phyloP scores from a whole-genome alignment of 1,140 invertebrate genomes.

The Ceratina japonica region DNA sequence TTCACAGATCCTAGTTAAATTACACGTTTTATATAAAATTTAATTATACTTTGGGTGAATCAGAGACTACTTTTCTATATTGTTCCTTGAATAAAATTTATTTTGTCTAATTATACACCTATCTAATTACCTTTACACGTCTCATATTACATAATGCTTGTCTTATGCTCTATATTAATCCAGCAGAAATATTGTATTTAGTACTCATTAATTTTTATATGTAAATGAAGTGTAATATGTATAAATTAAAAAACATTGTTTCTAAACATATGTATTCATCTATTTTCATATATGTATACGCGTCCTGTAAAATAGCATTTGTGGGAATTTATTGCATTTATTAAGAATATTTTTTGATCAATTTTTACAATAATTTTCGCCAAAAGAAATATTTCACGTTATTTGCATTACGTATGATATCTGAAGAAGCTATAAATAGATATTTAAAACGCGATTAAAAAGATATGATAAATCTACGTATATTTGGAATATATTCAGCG shows the following conservation, averaged over 20 bases:
- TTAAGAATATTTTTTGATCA: not conserved
- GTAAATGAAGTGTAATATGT: not conserved
- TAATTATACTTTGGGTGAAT: constrained; percentile 5
- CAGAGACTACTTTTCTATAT: not conserved
- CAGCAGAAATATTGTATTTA: not conserved
- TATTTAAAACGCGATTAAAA: not conserved
- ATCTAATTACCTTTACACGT: not conserved
- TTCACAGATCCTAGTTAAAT: constrained; percentile 69
- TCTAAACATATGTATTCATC: constrained; percentile 1
- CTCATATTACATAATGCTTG: not conserved
- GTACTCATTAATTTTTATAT: too few relatives aligned
- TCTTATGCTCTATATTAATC: not conserved
- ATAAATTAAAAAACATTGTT: not conserved
- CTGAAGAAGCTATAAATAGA: not conserved
- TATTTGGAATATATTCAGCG: constrained; percentile 28
- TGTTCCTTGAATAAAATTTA: constrained; percentile 1
- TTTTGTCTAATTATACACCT: not conserved
- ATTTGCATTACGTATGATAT: not conserved
- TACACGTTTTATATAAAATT: constrained; percentile 47
- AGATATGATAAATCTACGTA: not conserved
- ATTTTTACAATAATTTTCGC: not conserved
- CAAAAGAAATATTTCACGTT: not conserved
- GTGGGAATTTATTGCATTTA: not conserved
- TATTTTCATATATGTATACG: too few relatives aligned
- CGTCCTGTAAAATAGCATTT: not conserved